A percentile compares a stretch with the other conserved stretches of the same genome.
phyloP scores from a whole-genome alignment of 1,140 invertebrate genomes.

The Hetaerina americana region DNA sequence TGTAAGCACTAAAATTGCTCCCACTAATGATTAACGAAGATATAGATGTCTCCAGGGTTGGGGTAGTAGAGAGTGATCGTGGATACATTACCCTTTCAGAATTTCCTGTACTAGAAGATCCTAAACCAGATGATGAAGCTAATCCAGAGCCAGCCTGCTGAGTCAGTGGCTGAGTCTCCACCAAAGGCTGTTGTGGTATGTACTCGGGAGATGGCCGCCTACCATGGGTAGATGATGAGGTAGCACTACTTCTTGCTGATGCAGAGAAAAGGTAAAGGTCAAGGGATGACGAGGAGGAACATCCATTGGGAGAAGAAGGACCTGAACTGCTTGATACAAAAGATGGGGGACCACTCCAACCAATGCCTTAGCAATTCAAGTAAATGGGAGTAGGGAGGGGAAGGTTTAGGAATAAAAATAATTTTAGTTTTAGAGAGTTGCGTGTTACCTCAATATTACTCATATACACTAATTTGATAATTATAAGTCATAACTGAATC shows the following conservation, averaged over 20 bases:
- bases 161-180: slow-evolving; percentile 31
- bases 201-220: slow-evolving; percentile 32
- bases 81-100: neutral
- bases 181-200: slow-evolving; percentile 45
- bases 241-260: slow-evolving; percentile 24
- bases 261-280: neutral
- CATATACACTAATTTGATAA: too few species aligned
- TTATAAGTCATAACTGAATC: too few species aligned
- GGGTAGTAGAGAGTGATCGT: neutral
- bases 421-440: neutral
- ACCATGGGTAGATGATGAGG: slow-evolving; percentile 34
- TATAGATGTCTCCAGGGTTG: neutral
- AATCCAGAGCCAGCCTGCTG: neutral
- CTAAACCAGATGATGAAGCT: neutral
- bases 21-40: neutral
- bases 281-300: slow-evolving; percentile 33
- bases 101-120: neutral
- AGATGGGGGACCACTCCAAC: slow-evolving; percentile 40
- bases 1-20: neutral
- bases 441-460: too few species aligned
- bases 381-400: neutral
- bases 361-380: slow-evolving; percentile 22
- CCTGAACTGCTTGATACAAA: slow-evolving; percentile 43
- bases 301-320: slow-evolving; percentile 50
- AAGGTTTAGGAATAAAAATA: neutral